phyloP scores from a whole-genome alignment of 2,797 vertebrate species.

The Antennarius maculatus region DNA sequence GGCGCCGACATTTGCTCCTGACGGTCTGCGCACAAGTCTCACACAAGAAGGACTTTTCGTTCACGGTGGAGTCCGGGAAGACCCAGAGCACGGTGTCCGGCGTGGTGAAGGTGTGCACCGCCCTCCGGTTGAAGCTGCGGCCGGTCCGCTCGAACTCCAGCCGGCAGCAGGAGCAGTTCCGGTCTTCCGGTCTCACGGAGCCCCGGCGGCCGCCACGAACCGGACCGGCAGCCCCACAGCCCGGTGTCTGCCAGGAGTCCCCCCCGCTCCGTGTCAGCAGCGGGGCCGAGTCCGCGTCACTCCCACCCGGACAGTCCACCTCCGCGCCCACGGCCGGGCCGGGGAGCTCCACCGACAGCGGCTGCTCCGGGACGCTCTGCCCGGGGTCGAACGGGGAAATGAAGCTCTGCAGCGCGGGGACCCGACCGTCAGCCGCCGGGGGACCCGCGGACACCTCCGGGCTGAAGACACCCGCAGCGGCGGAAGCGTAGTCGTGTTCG shows the following conservation, averaged over 20 bases:
- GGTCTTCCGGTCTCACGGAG: slow-evolving; percentile 47
- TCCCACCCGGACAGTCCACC: slow-evolving; percentile 56
- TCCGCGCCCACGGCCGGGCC: slow-evolving; percentile 58
- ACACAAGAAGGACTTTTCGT: slow-evolving; percentile 66
- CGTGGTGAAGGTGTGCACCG: slow-evolving; percentile 71
- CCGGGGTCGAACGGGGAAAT: background rate
- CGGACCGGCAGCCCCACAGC: rapidly evolving
- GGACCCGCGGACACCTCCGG: background rate
- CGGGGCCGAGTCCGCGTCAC: slow-evolving; percentile 4
- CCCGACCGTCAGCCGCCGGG: background rate
- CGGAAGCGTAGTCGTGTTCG: slow-evolving; percentile 68
- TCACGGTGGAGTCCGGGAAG: slow-evolving; percentile 50
- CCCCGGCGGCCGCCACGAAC: background rate
- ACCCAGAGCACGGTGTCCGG: slow-evolving; percentile 65
- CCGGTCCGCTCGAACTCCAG: slow-evolving; percentile 65
- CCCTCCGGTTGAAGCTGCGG: slow-evolving; percentile 69
- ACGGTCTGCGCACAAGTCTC: slow-evolving; percentile 69
- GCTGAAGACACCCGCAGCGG: background rate
- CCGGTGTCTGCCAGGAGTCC: background rate
- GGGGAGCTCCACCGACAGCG: slow-evolving; percentile 25
- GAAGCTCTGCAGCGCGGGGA: background rate
- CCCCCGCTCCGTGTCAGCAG: background rate
- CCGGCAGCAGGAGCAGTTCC: slow-evolving; percentile 55
- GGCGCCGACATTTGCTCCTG: slow-evolving; percentile 57
- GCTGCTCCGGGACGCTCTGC: background rate